A percentile compares a stretch with the other conserved stretches of the same genome.
These are phyloP conservation scores for Melieria crassipennis DNA, from an alignment of 2,888 invertebrate species.

Conservation along the genomic window DNA sequence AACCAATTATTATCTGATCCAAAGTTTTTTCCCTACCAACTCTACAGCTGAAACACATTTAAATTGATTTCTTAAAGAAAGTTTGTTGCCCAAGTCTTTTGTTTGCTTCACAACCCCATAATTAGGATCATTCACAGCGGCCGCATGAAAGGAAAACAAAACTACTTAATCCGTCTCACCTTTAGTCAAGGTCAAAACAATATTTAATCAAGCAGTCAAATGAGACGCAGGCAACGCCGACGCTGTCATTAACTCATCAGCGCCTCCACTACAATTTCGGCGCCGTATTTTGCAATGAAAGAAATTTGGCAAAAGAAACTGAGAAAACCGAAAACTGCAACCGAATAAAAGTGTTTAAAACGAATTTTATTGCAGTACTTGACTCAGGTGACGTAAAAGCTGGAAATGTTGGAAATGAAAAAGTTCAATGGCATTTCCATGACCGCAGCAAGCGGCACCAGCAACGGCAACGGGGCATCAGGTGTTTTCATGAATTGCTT, in stretches of 20 bases:
- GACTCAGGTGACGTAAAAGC: background rate
- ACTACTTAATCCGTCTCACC: background rate
- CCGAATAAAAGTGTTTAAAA: no score
- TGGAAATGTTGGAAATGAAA: background rate
- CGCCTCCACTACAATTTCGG: no score
- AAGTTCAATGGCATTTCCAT: constrained; percentile 1
- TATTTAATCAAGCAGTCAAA: background rate
- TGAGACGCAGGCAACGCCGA: no score
- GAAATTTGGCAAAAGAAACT: no score
- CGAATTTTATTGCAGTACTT: background rate
- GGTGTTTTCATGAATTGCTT: no score
- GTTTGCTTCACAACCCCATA: background rate
- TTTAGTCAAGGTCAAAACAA: constrained; percentile 1
- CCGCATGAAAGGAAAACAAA: background rate
- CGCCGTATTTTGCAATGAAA: no score
- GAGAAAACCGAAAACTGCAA: no score
- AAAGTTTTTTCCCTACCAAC: no score
- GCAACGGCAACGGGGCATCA: no score
- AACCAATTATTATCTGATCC: no score
- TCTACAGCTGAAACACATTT: no score
- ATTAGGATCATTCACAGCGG: background rate
- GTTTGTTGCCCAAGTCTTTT: background rate
- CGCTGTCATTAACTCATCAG: no score
- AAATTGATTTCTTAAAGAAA: background rate
- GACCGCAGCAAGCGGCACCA: background rate